A percentile compares a stretch with the other conserved stretches of the same genome.
Evolutionary conservation across 2,797 vertebrate species (phyloP).

Genomic region (Falco columbarius): DNA sequence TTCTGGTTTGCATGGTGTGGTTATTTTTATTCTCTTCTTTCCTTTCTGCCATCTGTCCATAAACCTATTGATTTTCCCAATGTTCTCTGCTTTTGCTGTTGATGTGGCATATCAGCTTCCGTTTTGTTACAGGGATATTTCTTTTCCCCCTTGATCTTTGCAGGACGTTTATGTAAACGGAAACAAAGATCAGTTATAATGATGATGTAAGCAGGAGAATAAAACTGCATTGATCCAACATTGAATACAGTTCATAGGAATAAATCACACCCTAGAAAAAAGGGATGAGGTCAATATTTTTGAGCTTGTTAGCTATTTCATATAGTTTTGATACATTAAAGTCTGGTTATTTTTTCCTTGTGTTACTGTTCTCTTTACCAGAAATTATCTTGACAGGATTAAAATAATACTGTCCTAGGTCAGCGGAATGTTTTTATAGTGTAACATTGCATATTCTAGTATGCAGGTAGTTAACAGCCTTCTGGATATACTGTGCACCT

Average conservation of each 20-base stretch:
- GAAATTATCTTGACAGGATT: not conserved
- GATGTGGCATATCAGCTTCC: not conserved
- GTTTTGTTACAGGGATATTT: not conserved
- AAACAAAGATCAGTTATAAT: constrained; percentile 28
- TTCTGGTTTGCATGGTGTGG: not conserved
- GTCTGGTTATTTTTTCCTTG: not conserved
- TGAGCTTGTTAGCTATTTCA: not conserved
- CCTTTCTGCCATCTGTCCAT: constrained; percentile 54
- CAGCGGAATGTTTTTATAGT: not conserved
- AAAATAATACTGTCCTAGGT: not conserved
- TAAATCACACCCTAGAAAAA: not conserved
- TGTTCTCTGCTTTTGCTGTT: not conserved
- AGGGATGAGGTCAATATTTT: not conserved
- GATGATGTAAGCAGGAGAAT: not conserved
- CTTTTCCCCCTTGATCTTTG: not conserved
- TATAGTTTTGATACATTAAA: not conserved
- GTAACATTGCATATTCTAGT: not conserved
- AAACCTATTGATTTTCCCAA: constrained; percentile 21
- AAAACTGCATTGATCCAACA: constrained; percentile 16
- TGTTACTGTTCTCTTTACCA: not conserved
- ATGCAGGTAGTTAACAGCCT: not conserved
- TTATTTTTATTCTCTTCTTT: constrained; percentile 59
- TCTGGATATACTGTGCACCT: not conserved
- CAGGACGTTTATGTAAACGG: constrained; percentile 20
- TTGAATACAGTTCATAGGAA: not conserved